A percentile compares a stretch with the other conserved stretches of the same genome.
Evolutionary conservation across 2,797 vertebrate species (phyloP).

Genomic region (Ambastaia sidthimunki): DNA sequence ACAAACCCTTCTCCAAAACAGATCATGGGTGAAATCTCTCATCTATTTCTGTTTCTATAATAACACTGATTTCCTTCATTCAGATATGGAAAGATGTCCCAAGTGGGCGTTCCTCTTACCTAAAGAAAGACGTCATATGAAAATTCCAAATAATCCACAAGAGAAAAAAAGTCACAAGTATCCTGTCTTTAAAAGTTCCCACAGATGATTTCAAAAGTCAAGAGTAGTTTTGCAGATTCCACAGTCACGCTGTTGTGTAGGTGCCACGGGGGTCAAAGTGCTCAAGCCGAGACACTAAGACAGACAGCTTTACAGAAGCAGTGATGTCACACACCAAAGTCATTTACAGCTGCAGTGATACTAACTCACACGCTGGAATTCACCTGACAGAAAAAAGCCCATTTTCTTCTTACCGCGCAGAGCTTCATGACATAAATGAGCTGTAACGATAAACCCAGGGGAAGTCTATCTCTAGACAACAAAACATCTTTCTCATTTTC

Average conservation of each 20-base stretch:
- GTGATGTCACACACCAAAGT: neutral
- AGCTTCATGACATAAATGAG: slow-evolving; percentile 3
- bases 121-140: neutral
- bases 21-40: neutral
- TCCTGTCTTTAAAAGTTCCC: slow-evolving; percentile 4
- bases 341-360: slow-evolving; percentile 28
- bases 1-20: slow-evolving; percentile 8
- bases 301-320: slow-evolving; percentile 25
- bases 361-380: slow-evolving; percentile 52
- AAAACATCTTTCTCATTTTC: slow-evolving; percentile 47
- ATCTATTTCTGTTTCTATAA: neutral
- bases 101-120: slow-evolving; percentile 44
- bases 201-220: slow-evolving; percentile 17
- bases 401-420: slow-evolving; percentile 29
- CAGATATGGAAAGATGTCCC: neutral
- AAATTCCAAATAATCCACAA: slow-evolving; percentile 26
- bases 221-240: slow-evolving; percentile 23
- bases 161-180: neutral
- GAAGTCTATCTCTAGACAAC: slow-evolving; percentile 42
- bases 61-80: neutral
- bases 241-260: slow-evolving; percentile 70
- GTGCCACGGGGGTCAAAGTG: slow-evolving; percentile 73
- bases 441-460: slow-evolving; percentile 52
- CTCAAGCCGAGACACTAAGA: slow-evolving; percentile 54
- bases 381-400: slow-evolving; percentile 43